Conservation (phyloP, 1,140 invertebrate genomes). For the Micrasema minimum region DNA sequence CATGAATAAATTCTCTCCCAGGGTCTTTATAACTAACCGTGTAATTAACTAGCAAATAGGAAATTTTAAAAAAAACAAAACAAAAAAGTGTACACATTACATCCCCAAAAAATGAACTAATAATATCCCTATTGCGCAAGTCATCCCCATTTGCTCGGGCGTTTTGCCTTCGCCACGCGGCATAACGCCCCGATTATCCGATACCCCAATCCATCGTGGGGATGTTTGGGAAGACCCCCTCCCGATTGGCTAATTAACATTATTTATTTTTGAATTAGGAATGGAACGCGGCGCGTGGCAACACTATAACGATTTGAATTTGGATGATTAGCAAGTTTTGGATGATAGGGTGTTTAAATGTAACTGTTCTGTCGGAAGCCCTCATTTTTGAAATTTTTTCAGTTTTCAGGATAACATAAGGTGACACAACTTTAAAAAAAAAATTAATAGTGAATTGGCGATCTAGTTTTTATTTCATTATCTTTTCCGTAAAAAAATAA, state of each 20-base stretch:
- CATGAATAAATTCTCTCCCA: too few relatives aligned
- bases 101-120: conserved; percentile 12
- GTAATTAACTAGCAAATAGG: too few relatives aligned
- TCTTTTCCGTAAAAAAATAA: too few relatives aligned
- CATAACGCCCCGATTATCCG: background rate
- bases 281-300: conserved; percentile 26
- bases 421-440: too few relatives aligned
- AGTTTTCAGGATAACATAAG: too few relatives aligned
- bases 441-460: too few relatives aligned
- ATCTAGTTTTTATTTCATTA: too few relatives aligned
- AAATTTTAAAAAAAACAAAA: too few relatives aligned
- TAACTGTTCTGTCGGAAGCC: too few relatives aligned
- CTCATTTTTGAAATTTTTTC: too few relatives aligned
- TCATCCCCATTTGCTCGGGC: conserved; percentile 15
- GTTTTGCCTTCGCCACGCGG: conserved; percentile 13
- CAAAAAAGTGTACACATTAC: background rate
- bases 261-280: conserved; percentile 45
- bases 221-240: conserved; percentile 35
- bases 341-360: background rate
- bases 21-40: too few relatives aligned
- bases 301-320: conserved; percentile 22
- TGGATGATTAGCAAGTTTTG: conserved; percentile 27
- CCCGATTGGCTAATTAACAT: conserved; percentile 42
- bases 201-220: conserved; percentile 29
- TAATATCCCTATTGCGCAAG: conserved; percentile 21